phyloP scores from a whole-genome alignment of 2,113 vertebrate species.

The Atlantisia rogersi region DNA sequence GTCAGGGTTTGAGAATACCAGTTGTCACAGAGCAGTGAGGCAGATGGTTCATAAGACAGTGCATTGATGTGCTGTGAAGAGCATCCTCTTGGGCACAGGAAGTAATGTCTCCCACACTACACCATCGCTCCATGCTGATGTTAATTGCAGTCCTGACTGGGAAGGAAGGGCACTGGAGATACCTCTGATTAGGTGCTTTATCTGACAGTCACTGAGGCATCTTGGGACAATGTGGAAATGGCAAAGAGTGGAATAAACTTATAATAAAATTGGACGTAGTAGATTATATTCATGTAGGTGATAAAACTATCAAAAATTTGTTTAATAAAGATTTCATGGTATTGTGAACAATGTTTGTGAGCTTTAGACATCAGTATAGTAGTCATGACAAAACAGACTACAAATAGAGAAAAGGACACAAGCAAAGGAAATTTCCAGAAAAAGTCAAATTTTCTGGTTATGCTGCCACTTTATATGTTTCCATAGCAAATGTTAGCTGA shows the following conservation, averaged over 20 bases:
- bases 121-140: neutral
- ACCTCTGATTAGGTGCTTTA: neutral
- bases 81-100: constrained; percentile 17
- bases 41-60: constrained; percentile 41
- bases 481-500: neutral
- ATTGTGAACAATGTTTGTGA: neutral
- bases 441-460: neutral
- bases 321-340: neutral
- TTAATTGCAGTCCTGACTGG: neutral
- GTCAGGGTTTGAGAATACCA: neutral
- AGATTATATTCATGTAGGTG: neutral
- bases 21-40: constrained; percentile 13
- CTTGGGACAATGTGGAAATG: neutral
- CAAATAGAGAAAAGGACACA: neutral
- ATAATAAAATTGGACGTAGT: neutral
- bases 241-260: neutral
- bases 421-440: neutral
- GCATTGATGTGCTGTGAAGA: constrained; percentile 43
- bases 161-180: neutral
- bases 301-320: neutral
- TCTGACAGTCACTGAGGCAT: neutral
- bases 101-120: neutral
- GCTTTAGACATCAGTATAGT: neutral
- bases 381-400: neutral
- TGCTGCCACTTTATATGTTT: neutral